Evolutionary conservation across 2,797 vertebrate species (phyloP), one percentile per base, ranked within the genome.

Genomic region (Macropus fuliginosus): DNA sequence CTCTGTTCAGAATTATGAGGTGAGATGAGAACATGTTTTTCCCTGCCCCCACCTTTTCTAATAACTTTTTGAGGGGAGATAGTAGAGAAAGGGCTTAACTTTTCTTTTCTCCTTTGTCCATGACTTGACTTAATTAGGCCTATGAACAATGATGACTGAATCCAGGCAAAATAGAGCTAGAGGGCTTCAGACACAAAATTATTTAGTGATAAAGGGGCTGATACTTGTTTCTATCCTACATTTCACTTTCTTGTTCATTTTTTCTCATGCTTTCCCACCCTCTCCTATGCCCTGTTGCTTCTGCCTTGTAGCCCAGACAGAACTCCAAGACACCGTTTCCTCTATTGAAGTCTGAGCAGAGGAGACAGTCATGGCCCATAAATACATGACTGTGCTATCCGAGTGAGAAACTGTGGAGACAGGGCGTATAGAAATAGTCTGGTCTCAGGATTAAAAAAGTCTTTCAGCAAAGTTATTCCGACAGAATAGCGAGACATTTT

Each of bases 1-100:
- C 5, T 98, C 98, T 94, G 94, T 98, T 24, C 91, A 97, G 24
- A 95, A 97, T 2, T 99, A 99, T 93, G 98, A 99, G 99, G 99
- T 99, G 91, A 98, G 98, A 6, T 4, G 4, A 0, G 5, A 0
- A 14, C n/a, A 12, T n/a, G 16, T 24, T 81, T 40, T 29, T 50
- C 10, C 9, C 52, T 59, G 24, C 52, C 66, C 2, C 21, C 0
- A 9, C 18, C 21, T 29, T 0, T 81, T 81, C n/a, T 46, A 81
- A 24, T 18, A 81, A 18, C 8, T 46, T 81, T 81, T 24, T 14
- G 40, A 81, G 66, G 18, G n/a, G 66, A 81, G 6, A 46, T 81
- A 16, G n/a, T 21, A 46, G 18, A 81, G 66, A 46, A 81, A 81
- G 5, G n/a, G n/a, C 8, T 46, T 40, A 81, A 81, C n/a, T 66